phyloP scores from a whole-genome alignment of 2,888 invertebrate species.

The Tyria jacobaeae region DNA sequence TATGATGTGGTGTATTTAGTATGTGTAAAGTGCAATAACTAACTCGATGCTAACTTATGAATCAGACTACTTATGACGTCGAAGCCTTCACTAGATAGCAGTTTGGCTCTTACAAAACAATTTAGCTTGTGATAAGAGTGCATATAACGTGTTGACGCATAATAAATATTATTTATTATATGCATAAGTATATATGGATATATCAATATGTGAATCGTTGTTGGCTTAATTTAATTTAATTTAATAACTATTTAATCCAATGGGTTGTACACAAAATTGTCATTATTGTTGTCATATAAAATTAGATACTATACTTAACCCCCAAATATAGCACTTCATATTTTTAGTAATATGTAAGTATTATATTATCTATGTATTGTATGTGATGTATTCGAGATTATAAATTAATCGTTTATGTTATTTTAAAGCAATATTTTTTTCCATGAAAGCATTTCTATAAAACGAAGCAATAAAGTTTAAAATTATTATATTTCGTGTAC shows the following conservation, averaged over 20 bases:
- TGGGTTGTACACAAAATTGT: slow-evolving; percentile 46
- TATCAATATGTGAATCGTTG: slow-evolving; percentile 68
- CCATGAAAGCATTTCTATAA: slow-evolving; percentile 65
- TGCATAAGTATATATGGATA: slow-evolving; percentile 53
- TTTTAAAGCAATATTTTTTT: slow-evolving; percentile 72
- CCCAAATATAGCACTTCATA: slow-evolving; percentile 66
- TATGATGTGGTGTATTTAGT: slow-evolving; percentile 62
- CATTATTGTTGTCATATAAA: slow-evolving; percentile 47
- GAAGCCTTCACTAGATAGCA: slow-evolving; percentile 72
- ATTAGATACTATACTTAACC: slow-evolving; percentile 52
- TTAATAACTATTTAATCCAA: slow-evolving; percentile 50
- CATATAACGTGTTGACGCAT: slow-evolving; percentile 81
- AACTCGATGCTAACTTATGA: slow-evolving; percentile 73
- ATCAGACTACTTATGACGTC: slow-evolving; percentile 63
- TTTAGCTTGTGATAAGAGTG: slow-evolving; percentile 70
- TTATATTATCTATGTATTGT: slow-evolving; percentile 63
- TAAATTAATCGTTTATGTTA: slow-evolving; percentile 66
- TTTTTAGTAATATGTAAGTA: slow-evolving; percentile 75
- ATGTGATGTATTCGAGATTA: slow-evolving; percentile 74
- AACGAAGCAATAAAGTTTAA: slow-evolving; percentile 70
- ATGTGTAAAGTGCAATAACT: slow-evolving; percentile 75
- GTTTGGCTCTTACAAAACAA: slow-evolving; percentile 60
- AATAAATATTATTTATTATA: slow-evolving; percentile 73
- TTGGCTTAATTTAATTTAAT: slow-evolving; percentile 74
- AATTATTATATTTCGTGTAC: slow-evolving; percentile 47